Base-by-base conservation (phyloP, 2,888 invertebrate genomes). In the Cataglyphis altisquamis region DNA sequence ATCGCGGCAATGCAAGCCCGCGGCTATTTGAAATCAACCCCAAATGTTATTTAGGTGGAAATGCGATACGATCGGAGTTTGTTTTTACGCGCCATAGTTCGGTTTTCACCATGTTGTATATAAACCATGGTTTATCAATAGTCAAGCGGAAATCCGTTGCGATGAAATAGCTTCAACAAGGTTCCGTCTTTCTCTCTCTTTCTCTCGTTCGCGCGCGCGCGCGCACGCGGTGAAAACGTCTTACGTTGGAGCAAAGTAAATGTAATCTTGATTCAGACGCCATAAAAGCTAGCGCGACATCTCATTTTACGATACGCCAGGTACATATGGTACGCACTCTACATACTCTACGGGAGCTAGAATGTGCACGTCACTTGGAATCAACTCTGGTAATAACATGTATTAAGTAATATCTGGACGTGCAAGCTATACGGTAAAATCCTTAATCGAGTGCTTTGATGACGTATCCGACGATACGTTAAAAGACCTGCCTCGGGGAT, bases 201-300 rank as follows among this genome's bases (percentile, higher is more conserved):
- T 25, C 32, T 39, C 39, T 64, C 21, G 39, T 10, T 64, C 21
- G 39, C 10, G 2, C 12, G 36, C n/a, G 39, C 39, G 15, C 82
- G 57, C 80, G 63, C 64, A 66, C 70, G 0, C 86, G 78, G 87
- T 86, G 86, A 87, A 91, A 91, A 87, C 84, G 84, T 88, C 89
- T 85, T 89, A 84, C 86, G 89, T 82, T 88, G 74, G 87, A 83
- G 88, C 82, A 92, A 92, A 92, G 93, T 93, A 92, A 93, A 94
- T 94, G 92, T 92, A 93, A 94, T 94, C 93, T 93, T 91, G 92
- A 94, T 94, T 92, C 92, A 90, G 90, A 87, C 88, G 87, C 89
- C 90, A 93, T 94, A 93, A 94, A 93, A 93, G 92, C 91, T 84
- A 86, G 84, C 87, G 88, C 91, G 92, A 92, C 92, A 91, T 93